Evolutionary conservation across 2,113 vertebrate genomes (phyloP).

Genomic region (Polyodon spathula): DNA sequence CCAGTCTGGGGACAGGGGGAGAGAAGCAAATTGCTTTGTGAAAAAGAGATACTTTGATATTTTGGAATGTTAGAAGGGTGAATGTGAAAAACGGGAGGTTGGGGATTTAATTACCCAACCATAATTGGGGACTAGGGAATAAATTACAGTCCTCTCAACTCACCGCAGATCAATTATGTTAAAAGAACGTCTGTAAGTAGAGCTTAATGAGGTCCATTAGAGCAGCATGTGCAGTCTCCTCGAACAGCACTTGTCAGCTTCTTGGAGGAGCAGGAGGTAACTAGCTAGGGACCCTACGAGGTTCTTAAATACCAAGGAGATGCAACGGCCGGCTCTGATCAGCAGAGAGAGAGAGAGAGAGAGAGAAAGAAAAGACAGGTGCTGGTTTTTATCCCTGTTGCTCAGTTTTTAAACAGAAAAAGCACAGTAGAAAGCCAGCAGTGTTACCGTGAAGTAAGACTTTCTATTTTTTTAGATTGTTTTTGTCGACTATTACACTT

Average conservation of each 20-base stretch:
- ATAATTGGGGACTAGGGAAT: slow-evolving; percentile 99
- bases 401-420: too few relatives aligned
- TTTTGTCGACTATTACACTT: too few relatives aligned
- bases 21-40: slow-evolving; percentile 73
- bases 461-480: too few relatives aligned
- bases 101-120: slow-evolving; percentile 99
- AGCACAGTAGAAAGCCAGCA: too few relatives aligned
- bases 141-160: slow-evolving; percentile 99
- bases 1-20: slow-evolving; percentile 72
- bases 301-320: slow-evolving; percentile 95
- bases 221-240: slow-evolving; percentile 98
- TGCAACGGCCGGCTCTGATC: slow-evolving; percentile 64
- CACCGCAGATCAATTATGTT: slow-evolving; percentile 99
- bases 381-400: too few relatives aligned
- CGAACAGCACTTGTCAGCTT: slow-evolving; percentile 98
- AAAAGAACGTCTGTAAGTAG: slow-evolving; percentile 99
- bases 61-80: slow-evolving; percentile 99
- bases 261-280: slow-evolving; percentile 96
- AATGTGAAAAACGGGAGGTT: slow-evolving; percentile 99
- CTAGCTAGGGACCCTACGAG: slow-evolving; percentile 94
- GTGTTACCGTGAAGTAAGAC: too few relatives aligned
- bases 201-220: slow-evolving; percentile 99
- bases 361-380: too few relatives aligned
- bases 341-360: too few relatives aligned
- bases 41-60: slow-evolving; percentile 99